Evolutionary conservation across 2,113 vertebrate genomes (phyloP).

Genomic region (Hemiprocne comata): DNA sequence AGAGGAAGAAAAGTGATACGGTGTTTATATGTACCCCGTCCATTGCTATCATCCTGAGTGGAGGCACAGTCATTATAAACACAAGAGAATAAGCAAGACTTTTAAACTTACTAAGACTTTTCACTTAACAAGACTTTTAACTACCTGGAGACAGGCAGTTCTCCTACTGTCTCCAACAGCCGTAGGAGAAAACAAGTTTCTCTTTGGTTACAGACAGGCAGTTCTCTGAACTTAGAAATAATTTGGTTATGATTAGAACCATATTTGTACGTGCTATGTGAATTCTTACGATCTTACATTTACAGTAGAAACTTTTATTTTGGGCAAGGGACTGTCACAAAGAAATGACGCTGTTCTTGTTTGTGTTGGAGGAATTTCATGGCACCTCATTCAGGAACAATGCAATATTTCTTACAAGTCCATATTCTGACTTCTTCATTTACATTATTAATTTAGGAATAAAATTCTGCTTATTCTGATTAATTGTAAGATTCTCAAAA

Average conservation of each 20-base stretch:
- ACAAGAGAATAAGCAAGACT: background rate
- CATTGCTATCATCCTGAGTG: background rate
- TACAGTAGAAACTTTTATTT: background rate
- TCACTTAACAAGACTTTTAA: too few species aligned
- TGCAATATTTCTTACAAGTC: background rate
- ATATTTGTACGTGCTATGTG: background rate
- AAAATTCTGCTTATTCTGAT: background rate
- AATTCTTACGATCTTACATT: background rate
- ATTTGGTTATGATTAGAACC: background rate
- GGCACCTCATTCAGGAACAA: background rate
- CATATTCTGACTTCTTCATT: background rate
- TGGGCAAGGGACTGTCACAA: background rate
- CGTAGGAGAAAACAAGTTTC: background rate
- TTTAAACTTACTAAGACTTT: background rate
- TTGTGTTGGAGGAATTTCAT: background rate
- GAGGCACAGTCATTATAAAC: background rate
- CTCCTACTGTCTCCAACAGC: background rate
- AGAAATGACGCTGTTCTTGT: background rate
- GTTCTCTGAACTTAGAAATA: background rate
- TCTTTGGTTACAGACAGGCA: background rate
- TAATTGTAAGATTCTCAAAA: background rate
- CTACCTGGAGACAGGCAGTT: too few species aligned
- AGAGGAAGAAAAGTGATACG: background rate
- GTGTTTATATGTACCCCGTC: background rate
- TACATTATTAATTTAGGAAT: background rate